Evolutionary conservation across 2,888 invertebrate species (phyloP).

Genomic region (Auanema freiburgensis): DNA sequence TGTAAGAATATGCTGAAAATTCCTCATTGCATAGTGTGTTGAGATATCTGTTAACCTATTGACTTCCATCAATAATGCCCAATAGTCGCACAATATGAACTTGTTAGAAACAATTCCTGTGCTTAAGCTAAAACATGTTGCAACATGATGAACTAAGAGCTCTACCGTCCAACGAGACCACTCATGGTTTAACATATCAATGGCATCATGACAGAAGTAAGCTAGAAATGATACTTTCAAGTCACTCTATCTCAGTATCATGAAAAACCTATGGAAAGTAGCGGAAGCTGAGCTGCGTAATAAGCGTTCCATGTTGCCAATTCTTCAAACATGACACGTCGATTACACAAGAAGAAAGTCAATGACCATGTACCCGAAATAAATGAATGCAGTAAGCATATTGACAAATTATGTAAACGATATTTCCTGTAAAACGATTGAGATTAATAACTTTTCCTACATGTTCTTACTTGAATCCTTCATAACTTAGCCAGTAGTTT

Average conservation of each 20-base stretch:
- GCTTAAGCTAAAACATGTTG: conserved; percentile 31
- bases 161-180: conserved; percentile 54
- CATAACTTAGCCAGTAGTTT: conserved; percentile 37
- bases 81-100: conserved; percentile 49
- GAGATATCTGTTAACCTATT: conserved; percentile 45
- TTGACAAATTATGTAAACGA: conserved; percentile 54
- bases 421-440: conserved; percentile 45
- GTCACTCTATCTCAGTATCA: neutral
- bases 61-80: conserved; percentile 60
- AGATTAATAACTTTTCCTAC: neutral
- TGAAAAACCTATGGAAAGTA: conserved; percentile 45
- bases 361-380: conserved; percentile 45
- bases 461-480: conserved; percentile 47
- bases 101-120: conserved; percentile 15
- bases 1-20: conserved; percentile 56
- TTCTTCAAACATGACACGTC: conserved; percentile 44
- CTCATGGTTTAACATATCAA: conserved; percentile 55
- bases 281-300: conserved; percentile 40
- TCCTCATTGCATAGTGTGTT: neutral
- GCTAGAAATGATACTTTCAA: conserved; percentile 29
- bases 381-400: conserved; percentile 53
- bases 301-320: conserved; percentile 45
- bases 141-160: conserved; percentile 51
- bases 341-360: conserved; percentile 32
- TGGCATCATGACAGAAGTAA: conserved; percentile 56